Evolutionary conservation across 2,113 vertebrate genomes (phyloP), one percentile per base, ranked within the genome.

Genomic region (Nibea coibor): DNA sequence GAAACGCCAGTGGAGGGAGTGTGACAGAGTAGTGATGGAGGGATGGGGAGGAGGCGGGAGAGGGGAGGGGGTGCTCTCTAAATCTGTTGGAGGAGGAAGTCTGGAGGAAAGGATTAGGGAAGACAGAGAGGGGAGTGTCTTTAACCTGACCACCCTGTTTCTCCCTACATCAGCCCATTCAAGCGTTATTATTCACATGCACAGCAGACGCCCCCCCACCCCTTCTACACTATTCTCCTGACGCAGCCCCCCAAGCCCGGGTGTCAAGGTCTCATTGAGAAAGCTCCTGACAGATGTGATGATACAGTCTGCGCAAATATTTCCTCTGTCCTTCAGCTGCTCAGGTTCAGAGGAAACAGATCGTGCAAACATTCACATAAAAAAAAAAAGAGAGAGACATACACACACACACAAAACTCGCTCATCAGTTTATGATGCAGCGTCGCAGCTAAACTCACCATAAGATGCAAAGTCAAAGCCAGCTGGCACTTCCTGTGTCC

Each of bases 41-140:
- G 72, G 87, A 83, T 73, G 81, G 74, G 78, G 77, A 65, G 58
- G 56, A 15, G 61, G 87, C 83, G 83, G 71, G 75, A 67, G 35
- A 39, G 35, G 35, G 35, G 35, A 39, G 35, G 35, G 35, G 35
- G 35, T 39, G 35, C 35, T 39, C 88, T 91, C 92, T 93, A 93
- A 94, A 93, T 94, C 93, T 94, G 94, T 90, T 92, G 87, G 85
- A 94, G 89, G 85, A 94, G 94, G 95, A 96, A 95, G 92, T 95
- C 94, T 96, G 95, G 94, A 94, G 94, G 93, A 94, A 94, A 93
- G 94, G 95, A 95, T 95, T 95, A 95, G 94, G 89, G 87, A 91
- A 84, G 91, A 80, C 85, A 84, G 89, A 87, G 91, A 90, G 85
- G 84, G 83, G 89, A 89, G 90, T 88, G 89, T 93, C 93, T 94